Evolutionary conservation across 2,113 vertebrate species (phyloP).

Genomic region (Seriola quinqueradiata): DNA sequence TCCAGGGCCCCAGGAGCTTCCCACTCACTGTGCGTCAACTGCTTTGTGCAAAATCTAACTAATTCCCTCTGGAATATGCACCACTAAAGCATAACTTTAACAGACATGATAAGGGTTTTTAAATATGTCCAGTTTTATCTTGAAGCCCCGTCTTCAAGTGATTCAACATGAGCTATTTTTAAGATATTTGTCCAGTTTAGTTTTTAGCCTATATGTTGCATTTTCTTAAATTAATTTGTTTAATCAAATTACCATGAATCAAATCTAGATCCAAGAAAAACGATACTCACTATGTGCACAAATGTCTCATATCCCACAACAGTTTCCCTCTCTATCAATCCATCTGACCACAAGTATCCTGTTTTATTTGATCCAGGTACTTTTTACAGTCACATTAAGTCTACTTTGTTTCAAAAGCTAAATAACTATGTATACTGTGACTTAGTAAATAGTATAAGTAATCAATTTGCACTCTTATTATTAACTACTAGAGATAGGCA

Average conservation of each 20-base stretch:
- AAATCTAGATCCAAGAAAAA: background rate
- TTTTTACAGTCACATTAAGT: background rate
- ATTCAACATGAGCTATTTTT: background rate
- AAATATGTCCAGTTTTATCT: background rate
- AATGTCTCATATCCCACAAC: background rate
- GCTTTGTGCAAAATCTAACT: background rate
- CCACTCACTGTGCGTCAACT: background rate
- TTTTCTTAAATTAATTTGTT: background rate
- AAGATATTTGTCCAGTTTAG: background rate
- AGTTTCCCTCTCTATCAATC: background rate
- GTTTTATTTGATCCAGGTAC: background rate
- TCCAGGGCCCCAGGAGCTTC: background rate
- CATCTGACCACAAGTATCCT: background rate
- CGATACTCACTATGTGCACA: no score
- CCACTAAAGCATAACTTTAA: background rate
- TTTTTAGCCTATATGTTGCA: background rate
- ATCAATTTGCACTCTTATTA: background rate
- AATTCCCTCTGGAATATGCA: background rate
- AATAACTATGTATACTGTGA: background rate
- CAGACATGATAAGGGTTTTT: background rate
- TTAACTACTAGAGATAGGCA: background rate
- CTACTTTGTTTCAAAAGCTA: background rate
- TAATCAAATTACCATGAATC: background rate
- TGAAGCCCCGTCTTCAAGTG: background rate
- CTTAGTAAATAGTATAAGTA: background rate